Evolutionary conservation across 2,888 invertebrate genomes (phyloP), one percentile per base, ranked within the genome.

Genomic region (Myopa testacea): DNA sequence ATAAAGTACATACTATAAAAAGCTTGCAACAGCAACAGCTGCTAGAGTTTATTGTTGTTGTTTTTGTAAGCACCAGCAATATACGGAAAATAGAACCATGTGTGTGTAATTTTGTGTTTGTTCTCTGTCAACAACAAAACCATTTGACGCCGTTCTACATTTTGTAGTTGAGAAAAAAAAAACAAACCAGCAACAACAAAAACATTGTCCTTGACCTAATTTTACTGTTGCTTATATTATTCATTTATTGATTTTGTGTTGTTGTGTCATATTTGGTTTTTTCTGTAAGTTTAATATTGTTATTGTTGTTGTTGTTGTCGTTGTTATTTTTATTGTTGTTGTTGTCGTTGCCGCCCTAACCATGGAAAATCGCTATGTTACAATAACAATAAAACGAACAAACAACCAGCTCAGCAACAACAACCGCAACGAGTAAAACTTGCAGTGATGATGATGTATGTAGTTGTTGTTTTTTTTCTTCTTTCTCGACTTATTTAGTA

Each of bases 151-250:
- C 58, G 71, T 71, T 71, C 58, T 70, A 70, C 70, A 26, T 26
- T 70, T 71, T 55, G 38, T 58, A 58, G 71, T 5, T 55, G 1
- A 6, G 55, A 55, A 5, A 55, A 55, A 10, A 55, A 55, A 16
- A 55, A 10, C 10, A 45, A 6, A 45, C 40, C 3, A 10, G 45
- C 6, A 45, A 45, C 1, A 10, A 45, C 45, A 70, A 70, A 70
- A 70, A 70, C 16, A 60, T 72, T 73, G 73, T 73, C 63, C 73
- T 73, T 73, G 73, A 73, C 73, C 50, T 45, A 45, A 52, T 63
- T 62, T 63, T 63, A 62, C 26, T 55, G 26, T 16, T 34, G 37
- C 10, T 68, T 16, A 37, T 8, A 40, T 14, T 67, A 10, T 60
- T 38, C 16, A 58, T 60, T 38, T n/a, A 37, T 71, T 71, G 60